Percentiles rank a stretch among this genome's conserved stretches.
Evolutionary conservation across 2,113 vertebrate species (phyloP).

Genomic region (Dipodomys spectabilis): DNA sequence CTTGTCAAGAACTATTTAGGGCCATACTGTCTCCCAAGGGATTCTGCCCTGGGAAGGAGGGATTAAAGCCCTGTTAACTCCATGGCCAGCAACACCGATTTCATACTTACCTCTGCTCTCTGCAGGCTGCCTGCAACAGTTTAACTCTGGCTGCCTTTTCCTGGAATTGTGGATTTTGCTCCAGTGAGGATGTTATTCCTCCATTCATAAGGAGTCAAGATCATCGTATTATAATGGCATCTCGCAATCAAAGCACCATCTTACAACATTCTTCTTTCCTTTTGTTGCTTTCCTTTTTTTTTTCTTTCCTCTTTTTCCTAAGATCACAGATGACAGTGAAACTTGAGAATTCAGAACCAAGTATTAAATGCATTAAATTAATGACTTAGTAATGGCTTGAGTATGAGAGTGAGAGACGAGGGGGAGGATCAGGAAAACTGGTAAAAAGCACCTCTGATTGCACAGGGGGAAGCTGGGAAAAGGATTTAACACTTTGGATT

Average conservation of each 20-base stretch:
- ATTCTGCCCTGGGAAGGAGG: neutral
- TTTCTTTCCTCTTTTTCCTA: neutral
- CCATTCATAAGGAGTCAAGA: neutral
- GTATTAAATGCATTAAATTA: neutral
- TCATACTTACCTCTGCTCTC: neutral
- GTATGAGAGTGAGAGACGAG: neutral
- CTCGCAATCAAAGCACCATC: neutral
- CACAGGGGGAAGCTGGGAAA: conserved; percentile 69
- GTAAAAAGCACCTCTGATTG: neutral
- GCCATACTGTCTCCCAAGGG: neutral
- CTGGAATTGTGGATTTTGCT: neutral
- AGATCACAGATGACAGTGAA: neutral
- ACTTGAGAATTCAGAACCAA: neutral
- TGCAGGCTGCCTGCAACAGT: neutral
- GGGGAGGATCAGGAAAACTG: neutral
- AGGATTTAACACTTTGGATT: conserved; percentile 74
- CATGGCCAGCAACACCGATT: neutral
- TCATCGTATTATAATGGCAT: neutral
- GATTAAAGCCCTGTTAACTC: neutral
- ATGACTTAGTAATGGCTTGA: conserved; percentile 8
- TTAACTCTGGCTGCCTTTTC: neutral
- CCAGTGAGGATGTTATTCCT: neutral
- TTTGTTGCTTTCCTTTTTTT: neutral
- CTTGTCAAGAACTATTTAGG: neutral
- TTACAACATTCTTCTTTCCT: neutral